A percentile compares a stretch with the other conserved stretches of the same genome.
Conservation (phyloP, 2,888 invertebrate genomes). For the Erebia ligea region DNA sequence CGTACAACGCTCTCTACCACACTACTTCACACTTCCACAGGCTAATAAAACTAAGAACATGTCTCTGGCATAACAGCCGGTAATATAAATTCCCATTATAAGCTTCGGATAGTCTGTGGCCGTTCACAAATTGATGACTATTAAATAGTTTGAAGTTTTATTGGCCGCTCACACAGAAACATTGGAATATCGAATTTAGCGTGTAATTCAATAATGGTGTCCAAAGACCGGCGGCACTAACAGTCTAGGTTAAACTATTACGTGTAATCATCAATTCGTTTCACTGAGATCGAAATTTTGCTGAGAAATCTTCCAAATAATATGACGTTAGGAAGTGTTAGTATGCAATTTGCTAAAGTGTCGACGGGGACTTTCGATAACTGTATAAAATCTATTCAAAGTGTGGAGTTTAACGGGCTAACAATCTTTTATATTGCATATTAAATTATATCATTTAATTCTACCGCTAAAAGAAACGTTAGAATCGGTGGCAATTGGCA, state of each 20-base stretch:
- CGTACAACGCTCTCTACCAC: constrained; percentile 45
- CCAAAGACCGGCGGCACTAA: constrained; percentile 78
- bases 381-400: constrained; percentile 28
- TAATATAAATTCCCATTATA: constrained; percentile 44
- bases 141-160: constrained; percentile 63
- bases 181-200: constrained; percentile 63
- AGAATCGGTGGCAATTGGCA: constrained; percentile 2
- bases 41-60: constrained; percentile 47
- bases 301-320: constrained; percentile 52
- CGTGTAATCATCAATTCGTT: constrained; percentile 72
- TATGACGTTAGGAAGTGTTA: constrained; percentile 52
- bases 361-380: constrained; percentile 54
- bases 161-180: constrained; percentile 60
- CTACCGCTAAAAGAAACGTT: constrained; percentile 14
- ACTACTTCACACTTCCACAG: constrained; percentile 46
- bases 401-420: constrained; percentile 25
- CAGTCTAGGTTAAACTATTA: constrained; percentile 64
- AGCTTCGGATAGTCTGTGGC: constrained; percentile 54
- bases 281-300: constrained; percentile 66
- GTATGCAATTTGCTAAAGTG: constrained; percentile 47
- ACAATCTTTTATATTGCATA: constrained; percentile 26
- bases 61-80: constrained; percentile 46
- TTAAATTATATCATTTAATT: constrained; percentile 20
- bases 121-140: constrained; percentile 59
- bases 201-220: constrained; percentile 76